Conservation (phyloP, 2,797 vertebrate genomes). For the Lithobates pipiens region DNA sequence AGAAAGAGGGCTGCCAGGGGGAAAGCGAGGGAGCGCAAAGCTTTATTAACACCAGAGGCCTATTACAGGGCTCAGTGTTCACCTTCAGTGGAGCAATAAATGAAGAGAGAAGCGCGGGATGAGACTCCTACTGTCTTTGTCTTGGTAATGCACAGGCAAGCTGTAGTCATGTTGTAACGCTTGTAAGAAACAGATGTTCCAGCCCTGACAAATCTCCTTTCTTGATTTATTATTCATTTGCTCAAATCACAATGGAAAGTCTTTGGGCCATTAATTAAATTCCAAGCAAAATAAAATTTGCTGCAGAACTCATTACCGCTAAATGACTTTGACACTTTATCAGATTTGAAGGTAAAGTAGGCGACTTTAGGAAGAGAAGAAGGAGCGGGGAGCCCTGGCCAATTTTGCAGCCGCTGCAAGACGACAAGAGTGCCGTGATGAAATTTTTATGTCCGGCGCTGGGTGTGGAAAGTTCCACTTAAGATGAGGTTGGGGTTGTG, state of each 20-base stretch:
- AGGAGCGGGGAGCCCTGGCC: conserved; percentile 80
- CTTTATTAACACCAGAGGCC: conserved; percentile 98
- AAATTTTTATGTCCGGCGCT: conserved; percentile 82
- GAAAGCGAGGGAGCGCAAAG: conserved; percentile 80
- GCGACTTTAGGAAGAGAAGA: conserved; percentile 83
- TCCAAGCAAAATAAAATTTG: conserved; percentile 91
- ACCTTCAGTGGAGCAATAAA: conserved; percentile 99
- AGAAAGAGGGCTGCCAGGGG: conserved; percentile 80
- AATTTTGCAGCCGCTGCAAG: conserved; percentile 85
- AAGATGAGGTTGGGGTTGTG: conserved; percentile 52
- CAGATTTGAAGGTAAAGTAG: conserved; percentile 89
- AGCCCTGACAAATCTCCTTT: conserved; percentile 93
- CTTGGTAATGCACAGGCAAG: conserved; percentile 84
- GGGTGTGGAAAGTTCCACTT: conserved; percentile 81
- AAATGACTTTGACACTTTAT: conserved; percentile 91
- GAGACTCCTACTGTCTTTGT: conserved; percentile 89
- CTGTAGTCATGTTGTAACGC: conserved; percentile 87
- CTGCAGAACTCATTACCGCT: conserved; percentile 88
- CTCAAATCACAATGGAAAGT: conserved; percentile 94
- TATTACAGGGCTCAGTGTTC: conserved; percentile 98
- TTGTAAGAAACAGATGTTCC: conserved; percentile 97
- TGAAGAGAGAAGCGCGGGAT: conserved; percentile 91
- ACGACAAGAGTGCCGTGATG: conserved; percentile 82
- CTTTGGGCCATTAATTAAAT: conserved; percentile 96
- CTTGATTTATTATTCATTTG: conserved; percentile 98